Evolutionary conservation across 2,113 vertebrate genomes (phyloP).

Genomic region (Myiagra hebetior): DNA sequence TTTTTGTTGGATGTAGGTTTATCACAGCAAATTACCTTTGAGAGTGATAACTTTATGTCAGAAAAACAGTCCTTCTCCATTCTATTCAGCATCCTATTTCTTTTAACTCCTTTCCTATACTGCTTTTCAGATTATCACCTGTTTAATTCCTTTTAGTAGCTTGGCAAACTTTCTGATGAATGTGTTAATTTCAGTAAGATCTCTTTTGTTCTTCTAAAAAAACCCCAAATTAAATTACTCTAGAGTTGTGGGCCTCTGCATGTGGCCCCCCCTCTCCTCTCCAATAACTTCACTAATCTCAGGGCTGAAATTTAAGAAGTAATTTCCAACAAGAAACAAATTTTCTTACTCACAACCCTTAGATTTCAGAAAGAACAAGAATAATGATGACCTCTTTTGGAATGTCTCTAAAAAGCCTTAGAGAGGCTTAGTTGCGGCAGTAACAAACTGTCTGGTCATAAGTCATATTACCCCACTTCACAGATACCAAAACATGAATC

Average conservation of each 20-base stretch:
- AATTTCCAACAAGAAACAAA: not conserved
- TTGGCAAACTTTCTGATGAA: not conserved
- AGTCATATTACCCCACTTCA: not conserved
- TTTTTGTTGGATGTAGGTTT: not conserved
- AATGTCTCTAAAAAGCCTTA: not conserved
- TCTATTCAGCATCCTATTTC: not conserved
- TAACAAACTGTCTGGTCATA: not conserved
- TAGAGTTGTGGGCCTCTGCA: not conserved
- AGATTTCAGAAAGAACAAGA: not conserved
- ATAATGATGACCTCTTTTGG: not conserved
- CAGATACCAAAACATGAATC: not conserved
- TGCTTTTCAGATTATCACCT: not conserved
- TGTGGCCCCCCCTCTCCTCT: not conserved
- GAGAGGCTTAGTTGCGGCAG: no score
- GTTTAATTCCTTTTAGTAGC: not conserved
- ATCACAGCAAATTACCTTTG: not conserved
- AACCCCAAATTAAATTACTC: not conserved
- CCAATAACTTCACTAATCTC: not conserved
- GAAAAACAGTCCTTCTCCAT: not conserved
- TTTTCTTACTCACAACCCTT: not conserved
- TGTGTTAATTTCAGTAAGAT: not conserved
- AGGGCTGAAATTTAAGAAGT: not conserved
- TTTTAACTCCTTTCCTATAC: not conserved
- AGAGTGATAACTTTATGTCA: not conserved
- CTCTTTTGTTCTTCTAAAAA: not conserved